Evolutionary conservation across 2,113 vertebrate genomes (phyloP).

Genomic region (Pachyramphus minor): DNA sequence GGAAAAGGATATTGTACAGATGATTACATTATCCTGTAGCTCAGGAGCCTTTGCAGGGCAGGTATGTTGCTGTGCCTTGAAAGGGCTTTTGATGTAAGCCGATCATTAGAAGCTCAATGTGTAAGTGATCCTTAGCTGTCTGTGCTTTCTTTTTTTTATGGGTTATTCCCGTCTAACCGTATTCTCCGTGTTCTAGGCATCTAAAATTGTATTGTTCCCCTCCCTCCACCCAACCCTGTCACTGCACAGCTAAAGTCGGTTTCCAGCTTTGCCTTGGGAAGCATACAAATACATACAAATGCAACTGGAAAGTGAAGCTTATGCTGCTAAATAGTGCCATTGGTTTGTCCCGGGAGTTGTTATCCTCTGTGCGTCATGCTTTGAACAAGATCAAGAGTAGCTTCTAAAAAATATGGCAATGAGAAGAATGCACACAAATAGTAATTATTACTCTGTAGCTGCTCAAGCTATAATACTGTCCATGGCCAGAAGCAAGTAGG

Average conservation of each 20-base stretch:
- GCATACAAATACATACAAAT: background rate
- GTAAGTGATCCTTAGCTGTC: constrained; percentile 82
- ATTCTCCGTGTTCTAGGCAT: constrained; percentile 48
- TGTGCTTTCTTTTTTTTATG: constrained; percentile 6
- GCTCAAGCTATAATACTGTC: constrained; percentile 28
- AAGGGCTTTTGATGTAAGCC: constrained; percentile 85
- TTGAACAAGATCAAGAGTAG: constrained; percentile 57
- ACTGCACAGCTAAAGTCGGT: background rate
- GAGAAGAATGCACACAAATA: constrained; percentile 53
- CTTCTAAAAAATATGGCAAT: constrained; percentile 20
- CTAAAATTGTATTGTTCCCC: constrained; percentile 44
- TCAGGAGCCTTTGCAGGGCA: constrained; percentile 82
- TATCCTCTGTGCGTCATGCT: background rate
- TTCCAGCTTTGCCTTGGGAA: constrained; percentile 35
- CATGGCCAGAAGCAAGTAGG: constrained; percentile 21
- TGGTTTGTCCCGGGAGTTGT: background rate
- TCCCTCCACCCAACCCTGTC: background rate
- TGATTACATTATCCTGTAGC: constrained; percentile 82
- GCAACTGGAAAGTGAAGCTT: background rate
- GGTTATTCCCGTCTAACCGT: constrained; percentile 18
- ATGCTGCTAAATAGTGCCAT: background rate
- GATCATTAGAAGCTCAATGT: constrained; percentile 82
- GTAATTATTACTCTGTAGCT: constrained; percentile 42
- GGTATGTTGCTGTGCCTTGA: constrained; percentile 78
- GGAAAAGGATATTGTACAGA: constrained; percentile 79